Percentiles rank a stretch among this genome's conserved stretches.
These are phyloP conservation scores for Sparus aurata DNA, from an alignment of 2,797 vertebrate species.

Conservation along the genomic window DNA sequence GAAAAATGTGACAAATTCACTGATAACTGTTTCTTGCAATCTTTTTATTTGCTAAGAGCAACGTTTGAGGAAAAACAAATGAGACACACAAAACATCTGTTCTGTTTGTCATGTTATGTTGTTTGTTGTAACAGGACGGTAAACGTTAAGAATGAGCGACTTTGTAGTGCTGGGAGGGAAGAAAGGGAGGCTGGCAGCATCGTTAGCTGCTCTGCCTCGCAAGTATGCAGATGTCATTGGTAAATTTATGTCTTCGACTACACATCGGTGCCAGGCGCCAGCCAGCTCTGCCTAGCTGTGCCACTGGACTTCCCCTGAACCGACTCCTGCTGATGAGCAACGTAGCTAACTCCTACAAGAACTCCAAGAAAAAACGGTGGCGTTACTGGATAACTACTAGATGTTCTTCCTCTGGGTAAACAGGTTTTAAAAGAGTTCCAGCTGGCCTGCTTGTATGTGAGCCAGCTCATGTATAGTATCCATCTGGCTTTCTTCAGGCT, in stretches of 20 bases:
- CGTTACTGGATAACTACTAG: neutral
- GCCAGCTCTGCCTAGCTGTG: constrained; percentile 16
- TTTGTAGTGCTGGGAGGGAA: constrained; percentile 28
- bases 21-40: neutral
- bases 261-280: constrained; percentile 50
- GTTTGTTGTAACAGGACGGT: constrained; percentile 27
- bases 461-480: neutral
- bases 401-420: constrained; percentile 7
- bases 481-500: neutral
- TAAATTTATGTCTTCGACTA: constrained; percentile 43
- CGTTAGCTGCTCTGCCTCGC: neutral
- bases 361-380: neutral
- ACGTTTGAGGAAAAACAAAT: neutral
- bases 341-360: neutral
- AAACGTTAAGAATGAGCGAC: constrained; percentile 35
- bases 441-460: neutral
- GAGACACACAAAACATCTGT: constrained; percentile 17
- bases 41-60: neutral
- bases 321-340: constrained; percentile 7
- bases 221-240: constrained; percentile 30
- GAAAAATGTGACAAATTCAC: neutral
- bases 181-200: constrained; percentile 8
- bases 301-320: neutral
- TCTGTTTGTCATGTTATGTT: constrained; percentile 26
- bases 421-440: neutral